Evolutionary conservation across 2,888 invertebrate genomes (phyloP).

Genomic region (Mamestra brassicae): DNA sequence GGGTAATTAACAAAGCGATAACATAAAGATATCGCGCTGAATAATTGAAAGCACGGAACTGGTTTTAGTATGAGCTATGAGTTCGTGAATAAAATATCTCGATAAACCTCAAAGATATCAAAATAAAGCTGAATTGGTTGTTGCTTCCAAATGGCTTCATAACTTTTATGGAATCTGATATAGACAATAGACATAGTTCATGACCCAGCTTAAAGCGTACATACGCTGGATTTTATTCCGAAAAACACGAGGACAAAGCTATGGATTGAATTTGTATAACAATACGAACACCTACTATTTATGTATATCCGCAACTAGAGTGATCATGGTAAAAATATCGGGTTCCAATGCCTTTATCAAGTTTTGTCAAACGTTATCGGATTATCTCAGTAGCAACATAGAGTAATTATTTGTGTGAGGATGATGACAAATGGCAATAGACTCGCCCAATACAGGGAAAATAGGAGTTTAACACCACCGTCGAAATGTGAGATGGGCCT

Average conservation of each 20-base stretch:
- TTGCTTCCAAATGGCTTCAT: slow-evolving; percentile 37
- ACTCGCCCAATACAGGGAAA: not conserved
- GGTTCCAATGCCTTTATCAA: slow-evolving; percentile 25
- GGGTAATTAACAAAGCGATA: slow-evolving; percentile 14
- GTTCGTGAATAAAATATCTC: slow-evolving; percentile 14
- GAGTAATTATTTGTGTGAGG: not conserved
- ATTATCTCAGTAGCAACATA: not conserved
- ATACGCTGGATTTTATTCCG: slow-evolving; percentile 36
- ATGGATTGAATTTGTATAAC: slow-evolving; percentile 35
- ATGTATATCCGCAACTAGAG: slow-evolving; percentile 24
- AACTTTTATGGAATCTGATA: slow-evolving; percentile 36
- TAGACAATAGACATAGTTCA: slow-evolving; percentile 48
- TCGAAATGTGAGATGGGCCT: no score
- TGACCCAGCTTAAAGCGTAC: slow-evolving; percentile 41
- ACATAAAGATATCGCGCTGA: slow-evolving; percentile 13
- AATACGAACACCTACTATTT: slow-evolving; percentile 25
- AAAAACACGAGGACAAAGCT: slow-evolving; percentile 28
- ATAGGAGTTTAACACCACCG: not conserved
- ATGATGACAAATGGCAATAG: not conserved
- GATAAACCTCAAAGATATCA: slow-evolving; percentile 1
- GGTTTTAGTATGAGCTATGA: not conserved
- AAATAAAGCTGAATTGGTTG: slow-evolving; percentile 18
- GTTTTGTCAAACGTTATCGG: not conserved
- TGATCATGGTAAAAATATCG: slow-evolving; percentile 22
- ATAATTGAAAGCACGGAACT: slow-evolving; percentile 3